Evolutionary conservation across 2,888 invertebrate species (phyloP), one percentile per base, ranked within the genome.

Genomic region (Cryptops parisi): DNA sequence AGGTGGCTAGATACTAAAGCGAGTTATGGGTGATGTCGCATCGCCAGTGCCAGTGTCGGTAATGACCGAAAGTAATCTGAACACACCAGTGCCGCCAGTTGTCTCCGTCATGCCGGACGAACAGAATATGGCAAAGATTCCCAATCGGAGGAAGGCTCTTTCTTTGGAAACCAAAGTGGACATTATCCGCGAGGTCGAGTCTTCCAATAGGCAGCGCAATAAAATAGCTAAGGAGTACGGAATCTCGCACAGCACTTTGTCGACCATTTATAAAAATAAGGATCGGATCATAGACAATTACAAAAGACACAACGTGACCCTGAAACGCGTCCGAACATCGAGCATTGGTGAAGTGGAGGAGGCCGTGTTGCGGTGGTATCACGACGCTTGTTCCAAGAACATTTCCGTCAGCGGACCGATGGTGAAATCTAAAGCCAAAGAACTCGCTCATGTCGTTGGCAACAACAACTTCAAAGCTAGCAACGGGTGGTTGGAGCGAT

Each of bases 201-300:
- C 45, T 2, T 44, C 44, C 1, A 45, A 52, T 4, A 15, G 45
- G 22, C 44, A 52, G 21, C 5, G 33, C 43, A 45, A 52, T 25
- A 43, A 51, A 51, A 45, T 52, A 2, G 52, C 52, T 15, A 45
- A 52, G 27, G 45, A 52, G 21, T 52, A 44, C 22, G 52, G 52
- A 12, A 52, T 52, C 26, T 52, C 52, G 4, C 45, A 44, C 21
- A 52, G 52, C 22, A 52, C 52, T 26, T 33, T 52, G 19, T 52
- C 45, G 4, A 52, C 52, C 12, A 52, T 52, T n/a, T 52, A 44
- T 23, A 45, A 45, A 52, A 52, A 52, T 21, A 52, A 52, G 33
- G 44, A 52, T n/a, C 43, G 33, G 22, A 44, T 44, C 19, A 21
- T 52, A n/a, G 52, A 52, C 1, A 43, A 52, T 25, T 52, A 52